These are phyloP conservation scores for Girardinus metallicus DNA, from an alignment of 2,797 vertebrate genomes.

Conservation along the genomic window DNA sequence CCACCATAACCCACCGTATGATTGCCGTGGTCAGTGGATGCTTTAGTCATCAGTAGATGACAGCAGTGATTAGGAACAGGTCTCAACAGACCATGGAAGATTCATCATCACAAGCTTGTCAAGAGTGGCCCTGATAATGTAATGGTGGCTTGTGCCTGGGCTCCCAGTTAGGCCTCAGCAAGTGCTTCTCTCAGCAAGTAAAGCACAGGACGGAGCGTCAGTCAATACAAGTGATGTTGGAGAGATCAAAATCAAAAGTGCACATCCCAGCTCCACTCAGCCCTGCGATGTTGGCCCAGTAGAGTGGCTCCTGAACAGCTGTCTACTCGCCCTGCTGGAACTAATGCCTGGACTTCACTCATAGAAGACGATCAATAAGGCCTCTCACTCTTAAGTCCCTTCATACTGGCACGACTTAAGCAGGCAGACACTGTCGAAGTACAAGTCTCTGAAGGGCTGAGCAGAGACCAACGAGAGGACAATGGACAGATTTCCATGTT, in stretches of 20 bases:
- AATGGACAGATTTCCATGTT: conserved; percentile 46
- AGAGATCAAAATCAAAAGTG: conserved; percentile 82
- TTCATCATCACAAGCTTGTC: conserved; percentile 77
- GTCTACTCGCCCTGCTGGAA: conserved; percentile 81
- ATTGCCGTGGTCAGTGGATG: conserved; percentile 73
- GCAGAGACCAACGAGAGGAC: conserved; percentile 20
- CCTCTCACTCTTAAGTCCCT: conserved; percentile 73
- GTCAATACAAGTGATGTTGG: conserved; percentile 78
- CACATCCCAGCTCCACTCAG: conserved; percentile 78
- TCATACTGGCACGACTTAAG: conserved; percentile 76
- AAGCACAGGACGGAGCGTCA: conserved; percentile 69
- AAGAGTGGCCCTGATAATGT: conserved; percentile 68
- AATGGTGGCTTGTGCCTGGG: conserved; percentile 57
- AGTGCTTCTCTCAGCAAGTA: conserved; percentile 69
- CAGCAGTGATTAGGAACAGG: conserved; percentile 73
- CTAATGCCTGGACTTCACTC: conserved; percentile 83
- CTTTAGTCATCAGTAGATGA: conserved; percentile 73
- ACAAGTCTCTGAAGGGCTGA: conserved; percentile 39
- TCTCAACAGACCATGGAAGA: conserved; percentile 77
- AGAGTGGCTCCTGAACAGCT: conserved; percentile 74
- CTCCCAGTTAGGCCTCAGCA: conserved; percentile 62
- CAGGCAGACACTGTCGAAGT: conserved; percentile 68
- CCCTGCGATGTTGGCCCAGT: conserved; percentile 75
- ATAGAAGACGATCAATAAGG: conserved; percentile 79
- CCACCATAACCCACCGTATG: conserved; percentile 66